Evolutionary conservation across 2,888 invertebrate species (phyloP), one percentile per base, ranked within the genome.

Genomic region (Stenotaenia linearis): DNA sequence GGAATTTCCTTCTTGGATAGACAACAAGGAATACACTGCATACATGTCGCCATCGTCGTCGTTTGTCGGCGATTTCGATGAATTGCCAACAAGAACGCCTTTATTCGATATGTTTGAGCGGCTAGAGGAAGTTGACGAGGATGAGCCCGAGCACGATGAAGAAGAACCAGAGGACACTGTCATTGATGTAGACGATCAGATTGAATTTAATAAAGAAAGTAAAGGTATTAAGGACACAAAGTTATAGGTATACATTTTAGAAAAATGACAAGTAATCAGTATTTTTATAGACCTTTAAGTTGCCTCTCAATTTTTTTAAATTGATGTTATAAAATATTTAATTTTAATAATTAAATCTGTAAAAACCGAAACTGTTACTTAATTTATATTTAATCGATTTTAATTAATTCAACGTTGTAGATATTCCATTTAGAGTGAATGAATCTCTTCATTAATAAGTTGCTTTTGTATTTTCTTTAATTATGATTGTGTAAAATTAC

Each of bases 1-100:
- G 69, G 96, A 97, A 86, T 96, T 96, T 85, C 97, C 97, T 12
- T 92, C 95, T 15, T 97, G 97, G 97, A 96, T 96, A 74, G 93
- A 95, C 40, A 97, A 96, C 86, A 95, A 96, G 86, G 96, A 97
- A 85, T 97, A 97, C 85, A 88, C 96, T 84, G 93, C 94, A 15
- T 96, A 96, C 85, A 94, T 92, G 86, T 96, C 96, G 78, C 96
- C 96, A 1, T 95, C 95, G 10, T 94, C 94, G 78, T 96, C 95
- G 80, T 95, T 95, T 88, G 89, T 96, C 88, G 95, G 95, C 6
- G 75, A 79, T 0, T 23, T 80, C 10, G 79, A 80, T 5, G 32
- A 37, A 5, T 74, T 35, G 4, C 40, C 76, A 21, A 56, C 32
- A 12, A 81, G 50, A 9, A 35, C 74, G 23, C 75, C 80, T 18